Base-by-base conservation (phyloP, 2,113 vertebrate genomes). In the Piliocolobus tephrosceles region DNA sequence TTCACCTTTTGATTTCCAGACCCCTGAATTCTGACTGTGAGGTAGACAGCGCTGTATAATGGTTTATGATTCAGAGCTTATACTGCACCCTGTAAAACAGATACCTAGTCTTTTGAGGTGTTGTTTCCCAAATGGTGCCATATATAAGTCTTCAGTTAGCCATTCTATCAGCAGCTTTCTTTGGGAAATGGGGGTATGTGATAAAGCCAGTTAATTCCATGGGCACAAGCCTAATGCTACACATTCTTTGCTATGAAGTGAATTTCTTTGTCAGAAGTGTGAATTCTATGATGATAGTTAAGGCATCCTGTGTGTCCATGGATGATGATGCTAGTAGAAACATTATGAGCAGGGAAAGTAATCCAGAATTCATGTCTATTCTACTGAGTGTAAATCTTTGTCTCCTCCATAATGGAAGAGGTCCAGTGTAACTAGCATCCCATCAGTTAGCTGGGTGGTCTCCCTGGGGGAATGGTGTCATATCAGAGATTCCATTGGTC, bases 121-220 rank as follows among this genome's bases (percentile, higher is more conserved):
- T 47, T 88, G 35, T 58, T 94, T 90, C 57, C 32, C 80, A 86
- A 89, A 61, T 70, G 40, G 4, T 87, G 30, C 47, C 35, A 40
- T 75, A 61, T 76, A 30, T 70, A n/a, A 50, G 45, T 96, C 90
- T 96, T 89, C 20, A 92, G 47, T 52, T 86, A 92, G 16, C 61
- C 55, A 43, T 55, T 55, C 38, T 92, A 0, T 82, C 81, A 88
- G 50, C 30, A 47, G 14, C 61, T 50, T 75, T 90, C 20, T 72
- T 52, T 91, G 58, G 14, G 22, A 57, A 38, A 20, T 76, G 80
- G 40, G 55, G n/a, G 22, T 75, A 30, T 75, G 43, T 86, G 43
- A 70, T 82, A 55, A 70, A 86, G 45, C 7, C 8, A 52, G 20
- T 78, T 82, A 58, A 81, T 80, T 76, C 35, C 23, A 14, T 35